Evolutionary conservation across 2,888 invertebrate genomes (phyloP), one percentile per base, ranked within the genome.

Genomic region (Stratiomys singularior): DNA sequence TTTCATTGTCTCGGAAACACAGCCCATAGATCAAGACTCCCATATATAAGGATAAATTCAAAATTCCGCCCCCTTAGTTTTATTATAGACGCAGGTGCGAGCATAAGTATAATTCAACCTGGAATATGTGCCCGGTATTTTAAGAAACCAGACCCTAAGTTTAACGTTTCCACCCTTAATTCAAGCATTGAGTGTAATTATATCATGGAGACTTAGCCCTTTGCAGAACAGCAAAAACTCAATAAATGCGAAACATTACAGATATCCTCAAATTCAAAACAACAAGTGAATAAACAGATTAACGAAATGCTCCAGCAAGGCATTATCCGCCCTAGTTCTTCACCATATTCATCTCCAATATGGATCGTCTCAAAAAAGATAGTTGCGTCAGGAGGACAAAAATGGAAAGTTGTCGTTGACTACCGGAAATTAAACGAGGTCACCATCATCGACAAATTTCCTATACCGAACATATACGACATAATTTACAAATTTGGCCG

Each of bases 401-500:
- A 76, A 47, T 76, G 76, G 76, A 30, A 64, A 18, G 64, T 76
- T 18, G 64, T 64, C n/a, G n/a, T 63, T 7, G 76, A 76, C 25
- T 74, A 74, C 27, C 5, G 74, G 7, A 58, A 60, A 37, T 23
- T 74, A 1, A 74, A 58, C 21, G 64, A 64, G 27, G 13, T 76
- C 2, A 76, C 76, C n/a, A 47, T 76, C 9, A 64, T 64, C 23
- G 76, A 64, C 27, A 76, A 76, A 64, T 64, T 47, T 23, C 76
- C 76, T 13, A 64, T 76, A 11, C 76, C 76, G 44, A 76, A 76
- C 18, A 52, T 56, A 13, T 28, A 72, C 28, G 56, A 72, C 21
- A 72, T 58, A 18, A 15, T 82, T 13, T 80, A 80, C 47, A 78
- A 80, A 67, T 56, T 82, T 15, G 77, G 77, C 23, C 27, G 27